A percentile compares a stretch with the other conserved stretches of the same genome.
Evolutionary conservation across 2,113 vertebrate genomes (phyloP).

Genomic region (Dendrocopos noguchii): DNA sequence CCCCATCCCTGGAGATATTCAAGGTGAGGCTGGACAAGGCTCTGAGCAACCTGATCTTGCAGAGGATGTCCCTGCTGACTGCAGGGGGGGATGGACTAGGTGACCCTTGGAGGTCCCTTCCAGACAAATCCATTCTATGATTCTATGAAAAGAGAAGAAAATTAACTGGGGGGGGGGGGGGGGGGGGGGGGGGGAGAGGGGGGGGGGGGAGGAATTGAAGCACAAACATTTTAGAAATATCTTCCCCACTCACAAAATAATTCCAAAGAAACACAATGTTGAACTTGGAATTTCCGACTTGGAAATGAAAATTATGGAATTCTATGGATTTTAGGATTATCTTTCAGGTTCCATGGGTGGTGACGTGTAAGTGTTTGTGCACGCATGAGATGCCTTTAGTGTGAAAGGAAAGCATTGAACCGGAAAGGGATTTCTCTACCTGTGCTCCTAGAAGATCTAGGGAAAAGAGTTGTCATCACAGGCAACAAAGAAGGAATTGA

Average conservation of each 20-base stretch:
- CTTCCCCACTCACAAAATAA: not conserved
- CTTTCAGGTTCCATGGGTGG: not conserved
- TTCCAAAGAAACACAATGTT: not conserved
- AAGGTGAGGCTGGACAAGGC: too few species aligned
- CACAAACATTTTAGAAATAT: not conserved
- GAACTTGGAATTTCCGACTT: not conserved
- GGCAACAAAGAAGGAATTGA: not conserved
- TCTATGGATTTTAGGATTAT: not conserved
- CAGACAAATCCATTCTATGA: too few species aligned
- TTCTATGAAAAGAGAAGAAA: too few species aligned
- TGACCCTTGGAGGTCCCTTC: too few species aligned
- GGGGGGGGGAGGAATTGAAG: not conserved
- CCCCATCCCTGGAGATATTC: too few species aligned
- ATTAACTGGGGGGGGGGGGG: too few species aligned
- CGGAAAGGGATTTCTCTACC: conserved; percentile 11
- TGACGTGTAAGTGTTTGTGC: not conserved
- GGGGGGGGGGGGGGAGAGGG: too few species aligned
- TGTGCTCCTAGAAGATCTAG: not conserved
- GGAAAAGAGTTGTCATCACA: not conserved
- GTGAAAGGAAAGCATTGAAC: not conserved
- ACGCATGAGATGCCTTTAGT: not conserved
- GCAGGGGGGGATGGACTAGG: too few species aligned
- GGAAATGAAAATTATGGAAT: not conserved
- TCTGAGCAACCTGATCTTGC: too few species aligned
- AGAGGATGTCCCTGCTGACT: too few species aligned